A percentile compares a stretch with the other conserved stretches of the same genome.
These are phyloP conservation scores for Mastigias papua DNA, from an alignment of 30 jellyfish, hydroid and myxozoan genomes.

Conservation along the genomic window DNA sequence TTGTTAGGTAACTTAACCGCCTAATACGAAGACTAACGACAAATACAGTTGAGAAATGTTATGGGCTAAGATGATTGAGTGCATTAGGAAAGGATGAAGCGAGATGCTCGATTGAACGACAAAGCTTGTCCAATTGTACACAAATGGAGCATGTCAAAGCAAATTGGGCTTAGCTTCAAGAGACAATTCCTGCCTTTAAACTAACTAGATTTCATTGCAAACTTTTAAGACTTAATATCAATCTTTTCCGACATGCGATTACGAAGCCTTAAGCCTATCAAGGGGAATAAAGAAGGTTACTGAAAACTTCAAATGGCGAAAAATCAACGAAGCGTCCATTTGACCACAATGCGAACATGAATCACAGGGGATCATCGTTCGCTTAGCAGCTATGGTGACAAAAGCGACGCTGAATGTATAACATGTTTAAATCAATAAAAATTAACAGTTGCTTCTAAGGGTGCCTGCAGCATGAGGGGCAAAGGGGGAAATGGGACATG, in stretches of 20 bases:
- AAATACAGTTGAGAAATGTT: conserved; percentile 42
- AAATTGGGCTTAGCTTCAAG: conserved; percentile 9
- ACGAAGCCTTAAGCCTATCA: conserved; percentile 17
- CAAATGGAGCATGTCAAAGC: conserved; percentile 33
- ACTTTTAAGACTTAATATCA: conserved; percentile 1
- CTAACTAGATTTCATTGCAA: conserved; percentile 58
- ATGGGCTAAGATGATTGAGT: not conserved
- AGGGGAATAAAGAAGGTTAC: conserved; percentile 17
- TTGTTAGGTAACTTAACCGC: conserved; percentile 21
- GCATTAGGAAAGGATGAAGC: conserved; percentile 7
- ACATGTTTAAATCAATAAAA: too few relatives aligned
- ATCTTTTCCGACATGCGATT: conserved; percentile 52
- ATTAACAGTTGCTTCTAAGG: too few relatives aligned
- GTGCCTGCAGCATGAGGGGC: too few relatives aligned
- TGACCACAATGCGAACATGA: not conserved
- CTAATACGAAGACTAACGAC: conserved; percentile 25
- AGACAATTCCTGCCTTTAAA: conserved; percentile 56
- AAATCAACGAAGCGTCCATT: not conserved
- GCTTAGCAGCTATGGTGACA: not conserved
- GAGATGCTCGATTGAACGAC: conserved; percentile 18
- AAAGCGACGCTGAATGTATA: too few relatives aligned
- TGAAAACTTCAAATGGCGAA: not conserved
- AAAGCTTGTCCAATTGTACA: conserved; percentile 13
- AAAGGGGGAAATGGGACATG: too few relatives aligned
- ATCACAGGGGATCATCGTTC: not conserved